Evolutionary conservation across 2,797 vertebrate species (phyloP).

Genomic region (Gouania willdenowi): DNA sequence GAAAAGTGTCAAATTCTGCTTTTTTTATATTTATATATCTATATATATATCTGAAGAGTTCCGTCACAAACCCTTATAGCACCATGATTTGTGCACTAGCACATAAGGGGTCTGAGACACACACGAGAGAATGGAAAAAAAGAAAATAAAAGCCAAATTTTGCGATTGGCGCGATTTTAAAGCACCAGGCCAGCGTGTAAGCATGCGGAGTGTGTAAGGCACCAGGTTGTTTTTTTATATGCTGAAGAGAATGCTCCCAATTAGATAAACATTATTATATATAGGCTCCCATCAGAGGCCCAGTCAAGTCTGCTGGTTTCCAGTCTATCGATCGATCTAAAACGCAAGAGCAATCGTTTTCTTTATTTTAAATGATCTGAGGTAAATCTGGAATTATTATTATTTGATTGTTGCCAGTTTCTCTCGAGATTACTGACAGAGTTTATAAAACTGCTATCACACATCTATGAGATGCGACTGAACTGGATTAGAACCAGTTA

Average conservation of each 20-base stretch:
- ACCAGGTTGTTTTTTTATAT: constrained; percentile 82
- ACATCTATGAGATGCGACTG: constrained; percentile 76
- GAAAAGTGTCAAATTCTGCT: constrained; percentile 49
- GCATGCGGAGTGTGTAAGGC: constrained; percentile 83
- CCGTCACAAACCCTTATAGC: constrained; percentile 54
- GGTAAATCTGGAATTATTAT: constrained; percentile 69
- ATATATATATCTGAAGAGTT: too few relatives aligned
- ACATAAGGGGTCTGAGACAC: constrained; percentile 64
- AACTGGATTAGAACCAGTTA: constrained; percentile 64
- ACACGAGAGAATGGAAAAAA: constrained; percentile 34
- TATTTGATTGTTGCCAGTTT: constrained; percentile 75
- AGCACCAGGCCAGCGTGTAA: constrained; percentile 83
- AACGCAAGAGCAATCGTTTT: constrained; percentile 63
- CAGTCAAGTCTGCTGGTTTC: constrained; percentile 73
- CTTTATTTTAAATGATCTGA: constrained; percentile 65
- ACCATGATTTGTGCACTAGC: constrained; percentile 69
- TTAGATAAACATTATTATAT: constrained; percentile 62
- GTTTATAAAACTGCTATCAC: constrained; percentile 75
- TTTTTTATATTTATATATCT: constrained; percentile 6
- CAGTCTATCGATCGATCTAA: constrained; percentile 73
- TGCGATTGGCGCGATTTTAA: constrained; percentile 80
- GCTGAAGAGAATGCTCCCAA: constrained; percentile 79
- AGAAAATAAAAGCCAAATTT: constrained; percentile 60
- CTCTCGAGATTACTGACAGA: constrained; percentile 62
- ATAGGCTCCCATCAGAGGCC: constrained; percentile 72